Conservation (phyloP, 2,113 vertebrate genomes). For the Zosterops pallidus region DNA sequence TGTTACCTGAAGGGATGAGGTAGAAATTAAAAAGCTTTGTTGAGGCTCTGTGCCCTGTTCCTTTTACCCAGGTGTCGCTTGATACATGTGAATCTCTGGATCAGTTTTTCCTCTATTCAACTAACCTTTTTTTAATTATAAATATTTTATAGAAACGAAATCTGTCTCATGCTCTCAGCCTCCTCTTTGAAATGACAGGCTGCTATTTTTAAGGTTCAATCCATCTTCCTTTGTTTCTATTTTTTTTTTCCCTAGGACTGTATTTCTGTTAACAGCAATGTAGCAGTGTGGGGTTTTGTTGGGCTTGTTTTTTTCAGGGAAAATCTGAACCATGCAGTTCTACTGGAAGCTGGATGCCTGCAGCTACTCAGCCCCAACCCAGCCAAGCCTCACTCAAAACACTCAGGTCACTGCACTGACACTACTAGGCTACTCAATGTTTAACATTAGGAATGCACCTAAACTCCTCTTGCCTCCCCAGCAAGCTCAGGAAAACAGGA, state of each 20-base stretch:
- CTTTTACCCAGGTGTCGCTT: not conserved
- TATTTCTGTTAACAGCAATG: constrained; percentile 16
- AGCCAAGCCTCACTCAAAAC: not conserved
- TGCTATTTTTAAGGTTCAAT: constrained; percentile 53
- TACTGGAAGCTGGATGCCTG: not conserved
- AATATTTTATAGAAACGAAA: constrained; percentile 32
- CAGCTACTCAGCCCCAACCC: not conserved
- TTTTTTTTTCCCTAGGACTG: not conserved
- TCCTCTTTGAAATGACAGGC: constrained; percentile 6
- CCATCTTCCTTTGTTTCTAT: not conserved
- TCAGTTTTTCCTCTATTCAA: not conserved
- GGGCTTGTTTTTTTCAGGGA: not conserved
- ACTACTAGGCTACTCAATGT: not conserved
- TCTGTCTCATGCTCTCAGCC: not conserved
- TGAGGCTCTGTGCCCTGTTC: constrained; percentile 1
- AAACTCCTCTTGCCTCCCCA: not conserved
- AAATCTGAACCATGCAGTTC: not conserved
- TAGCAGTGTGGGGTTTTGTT: not conserved
- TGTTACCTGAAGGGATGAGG: constrained; percentile 28
- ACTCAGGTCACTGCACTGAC: not conserved
- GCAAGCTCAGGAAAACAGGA: not conserved
- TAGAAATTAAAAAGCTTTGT: constrained; percentile 44
- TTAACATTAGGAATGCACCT: not conserved
- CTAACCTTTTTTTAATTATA: constrained; percentile 34
- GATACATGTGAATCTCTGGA: not conserved